Evolutionary conservation across 2,888 invertebrate genomes (phyloP).

Genomic region (Tupiocoris notatus): DNA sequence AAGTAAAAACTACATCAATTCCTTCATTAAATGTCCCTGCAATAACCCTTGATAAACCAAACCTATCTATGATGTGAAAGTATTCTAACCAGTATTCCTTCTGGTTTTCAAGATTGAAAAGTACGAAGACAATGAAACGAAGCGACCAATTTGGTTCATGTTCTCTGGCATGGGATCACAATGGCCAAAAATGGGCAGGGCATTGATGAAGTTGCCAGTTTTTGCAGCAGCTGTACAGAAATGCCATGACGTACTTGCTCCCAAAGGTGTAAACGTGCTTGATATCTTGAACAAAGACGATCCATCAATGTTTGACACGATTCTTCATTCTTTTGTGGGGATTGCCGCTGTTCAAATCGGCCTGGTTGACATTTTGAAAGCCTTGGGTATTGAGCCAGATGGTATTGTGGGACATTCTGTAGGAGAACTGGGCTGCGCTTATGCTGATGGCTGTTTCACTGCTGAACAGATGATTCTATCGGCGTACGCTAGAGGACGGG

Average conservation of each 20-base stretch:
- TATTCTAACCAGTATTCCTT: too few relatives aligned
- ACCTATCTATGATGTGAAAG: not conserved
- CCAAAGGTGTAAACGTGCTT: conserved; percentile 65
- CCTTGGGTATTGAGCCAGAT: conserved; percentile 67
- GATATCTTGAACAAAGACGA: conserved; percentile 64
- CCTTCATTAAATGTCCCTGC: too few relatives aligned
- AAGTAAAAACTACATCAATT: not conserved
- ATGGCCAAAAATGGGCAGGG: conserved; percentile 80
- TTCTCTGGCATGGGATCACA: conserved; percentile 92
- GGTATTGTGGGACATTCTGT: conserved; percentile 71
- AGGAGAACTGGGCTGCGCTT: conserved; percentile 65
- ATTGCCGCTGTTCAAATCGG: conserved; percentile 70
- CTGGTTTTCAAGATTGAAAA: conserved; percentile 9
- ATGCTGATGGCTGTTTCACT: conserved; percentile 64
- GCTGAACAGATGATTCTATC: conserved; percentile 63
- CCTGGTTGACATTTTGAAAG: conserved; percentile 63
- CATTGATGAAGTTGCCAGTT: conserved; percentile 70
- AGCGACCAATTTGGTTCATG: conserved; percentile 80
- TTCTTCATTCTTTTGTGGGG: conserved; percentile 70
- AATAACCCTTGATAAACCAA: too few relatives aligned
- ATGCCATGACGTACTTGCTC: conserved; percentile 63
- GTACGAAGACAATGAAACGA: conserved; percentile 10
- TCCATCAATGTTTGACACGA: conserved; percentile 63
- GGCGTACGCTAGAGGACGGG: conserved; percentile 61
- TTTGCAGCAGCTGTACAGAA: conserved; percentile 71